Percentiles rank a stretch among this genome's conserved stretches.
Evolutionary conservation across 2,797 vertebrate species (phyloP).

Genomic region (Pitangus sulphuratus): DNA sequence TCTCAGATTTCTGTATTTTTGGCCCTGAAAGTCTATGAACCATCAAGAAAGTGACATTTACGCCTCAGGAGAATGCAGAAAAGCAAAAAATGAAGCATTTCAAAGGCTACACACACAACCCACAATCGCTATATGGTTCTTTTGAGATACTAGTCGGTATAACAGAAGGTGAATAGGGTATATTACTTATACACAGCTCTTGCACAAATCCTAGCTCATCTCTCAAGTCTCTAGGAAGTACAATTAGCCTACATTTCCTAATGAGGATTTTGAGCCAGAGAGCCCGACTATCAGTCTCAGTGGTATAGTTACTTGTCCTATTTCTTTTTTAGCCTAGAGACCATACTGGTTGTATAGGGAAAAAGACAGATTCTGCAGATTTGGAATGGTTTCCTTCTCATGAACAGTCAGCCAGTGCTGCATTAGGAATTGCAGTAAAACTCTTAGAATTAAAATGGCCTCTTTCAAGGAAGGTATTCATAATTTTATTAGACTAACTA

Average conservation of each 20-base stretch:
- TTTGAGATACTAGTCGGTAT: not conserved
- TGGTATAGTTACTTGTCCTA: not conserved
- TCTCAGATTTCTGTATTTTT: not conserved
- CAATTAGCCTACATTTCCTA: not conserved
- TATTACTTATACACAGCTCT: not conserved
- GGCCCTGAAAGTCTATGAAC: not conserved
- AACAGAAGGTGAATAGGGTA: not conserved
- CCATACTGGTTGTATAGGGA: not conserved
- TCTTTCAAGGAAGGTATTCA: not conserved
- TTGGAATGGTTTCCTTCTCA: not conserved
- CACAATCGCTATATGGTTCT: not conserved
- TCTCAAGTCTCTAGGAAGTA: not conserved
- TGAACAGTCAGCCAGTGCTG: not conserved
- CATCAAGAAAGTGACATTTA: not conserved
- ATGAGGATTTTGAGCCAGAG: not conserved
- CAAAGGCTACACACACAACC: not conserved
- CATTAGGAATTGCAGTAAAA: not conserved
- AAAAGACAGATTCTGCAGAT: not conserved
- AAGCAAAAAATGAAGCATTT: not conserved
- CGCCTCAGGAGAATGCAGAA: not conserved
- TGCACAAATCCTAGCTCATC: not conserved
- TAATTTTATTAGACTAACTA: not conserved
- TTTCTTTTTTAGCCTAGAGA: not conserved
- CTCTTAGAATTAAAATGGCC: not conserved
- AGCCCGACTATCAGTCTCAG: not conserved